Evolutionary conservation across 2,888 invertebrate species (phyloP), one percentile per base, ranked within the genome.

Genomic region (Unio delphinus): DNA sequence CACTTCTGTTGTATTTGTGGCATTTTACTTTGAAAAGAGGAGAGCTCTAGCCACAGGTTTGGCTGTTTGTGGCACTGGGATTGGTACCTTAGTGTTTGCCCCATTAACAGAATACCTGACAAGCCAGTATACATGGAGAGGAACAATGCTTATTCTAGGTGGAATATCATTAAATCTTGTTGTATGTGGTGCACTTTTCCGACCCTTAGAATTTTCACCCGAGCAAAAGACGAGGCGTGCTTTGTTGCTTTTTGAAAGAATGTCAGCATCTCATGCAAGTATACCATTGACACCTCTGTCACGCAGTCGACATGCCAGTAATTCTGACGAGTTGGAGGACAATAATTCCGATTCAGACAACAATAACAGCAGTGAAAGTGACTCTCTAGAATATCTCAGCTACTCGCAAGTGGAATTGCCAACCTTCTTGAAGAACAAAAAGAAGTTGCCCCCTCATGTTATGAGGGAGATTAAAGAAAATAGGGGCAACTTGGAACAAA

Each of bases 361-460:
- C 26, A 73, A 73, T 61, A 74, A 73, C 8, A 57, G 55, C 7
- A 61, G 67, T 28, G 75, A 77, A 26, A 71, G 75, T 18, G 70
- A 72, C 58, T 63, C 63, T 58, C 64, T 73, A 28, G 81, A 82
- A 64, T 76, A 74, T 28, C 73, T 80, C 34, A 81, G 83, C 64
- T 82, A 83, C 71, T 96, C 96, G n/a, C 91, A 96, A 80, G 94
- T 96, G 18, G 95, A 94, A 85, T 90, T 96, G 70, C 96, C 96
- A 1, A 96, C 96, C 0, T 96, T 93, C 86, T 93, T 96, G 8
- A 75, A 79, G 30, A 74, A 79, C 18, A 77, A 80, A 65, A 70
- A 74, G 15, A 64, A 75, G 55, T 74, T 81, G 61, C 80, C 83
- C 62, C 64, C 76, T 18, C 79, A 82, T 61, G 59, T 83, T 64